Base-by-base conservation (phyloP, 1,140 invertebrate genomes). In the Zaprionus nigranus region DNA sequence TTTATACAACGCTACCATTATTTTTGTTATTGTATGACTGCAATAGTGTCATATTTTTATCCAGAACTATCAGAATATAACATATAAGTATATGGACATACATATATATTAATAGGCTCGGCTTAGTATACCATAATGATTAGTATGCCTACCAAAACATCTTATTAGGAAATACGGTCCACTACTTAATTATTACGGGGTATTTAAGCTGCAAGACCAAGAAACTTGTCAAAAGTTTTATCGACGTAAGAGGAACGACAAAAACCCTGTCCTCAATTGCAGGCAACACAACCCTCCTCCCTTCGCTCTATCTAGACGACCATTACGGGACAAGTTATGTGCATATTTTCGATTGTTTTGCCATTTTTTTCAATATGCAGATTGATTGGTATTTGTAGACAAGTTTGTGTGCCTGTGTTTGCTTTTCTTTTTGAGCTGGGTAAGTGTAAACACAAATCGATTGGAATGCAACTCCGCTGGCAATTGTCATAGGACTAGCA, bases 351-450 rank as follows among this genome's bases (percentile, higher is more conserved):
- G 30, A 22, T 26, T 40, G n/a, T 63, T 64, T 58, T 34, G 15
- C 30, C 30, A 17, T 77, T 80, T 79, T 77, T 22, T 51, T 49
- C 12, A 20, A 81, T 84, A 85, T 84, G 82, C 81, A 84, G 82
- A 84, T 84, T 84, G 81, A 85, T 84, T 84, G 81, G 53, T 65
- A 69, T 80, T 59, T 34, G n/a, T 15, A 56, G 49, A 46, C 65
- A 38, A 36, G 54, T 46, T 64, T 46, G 24, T 5, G 64, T 38
- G 13, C 67, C 63, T 68, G 43, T 79, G 28, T 62, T 43, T 62
- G 17, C 13, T 17, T 38, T 36, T 9, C 5, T 40, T 40, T n/a
- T 54, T 15, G 11, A 54, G 12, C 51, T 36, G 30, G 22, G 20
- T 54, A 20, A 36, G 28, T 54, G 67, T 4, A n/a, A 65, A 72